Conservation (phyloP, 92 coral and sea anemone genomes). For the Pocillopora grandis region DNA sequence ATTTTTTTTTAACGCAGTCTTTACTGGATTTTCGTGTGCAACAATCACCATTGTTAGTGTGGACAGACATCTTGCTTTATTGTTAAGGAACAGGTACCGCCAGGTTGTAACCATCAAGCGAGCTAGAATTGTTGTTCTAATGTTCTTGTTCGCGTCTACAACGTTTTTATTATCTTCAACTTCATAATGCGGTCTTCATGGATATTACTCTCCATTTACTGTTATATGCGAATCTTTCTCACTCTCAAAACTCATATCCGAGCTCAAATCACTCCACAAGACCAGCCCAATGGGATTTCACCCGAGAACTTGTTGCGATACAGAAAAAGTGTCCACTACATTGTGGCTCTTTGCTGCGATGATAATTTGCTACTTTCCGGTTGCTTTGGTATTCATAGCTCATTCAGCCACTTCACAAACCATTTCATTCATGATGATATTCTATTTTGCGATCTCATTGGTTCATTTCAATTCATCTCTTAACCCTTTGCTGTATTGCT, state of each 20-base stretch:
- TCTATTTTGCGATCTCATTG: neutral
- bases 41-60: neutral
- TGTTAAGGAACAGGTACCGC: neutral
- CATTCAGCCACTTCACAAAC: neutral
- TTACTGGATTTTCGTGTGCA: neutral
- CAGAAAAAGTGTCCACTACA: neutral
- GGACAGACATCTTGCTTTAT: slow-evolving; percentile 8
- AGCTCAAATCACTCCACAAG: neutral
- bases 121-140: neutral
- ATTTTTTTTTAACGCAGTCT: neutral
- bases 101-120: slow-evolving; percentile 6
- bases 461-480: neutral
- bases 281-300: neutral
- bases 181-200: neutral
- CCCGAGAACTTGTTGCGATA: neutral
- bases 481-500: no score
- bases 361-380: neutral
- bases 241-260: neutral
- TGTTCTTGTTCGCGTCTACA: neutral
- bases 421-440: neutral
- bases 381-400: neutral
- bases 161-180: neutral
- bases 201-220: neutral
- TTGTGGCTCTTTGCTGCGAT: neutral
- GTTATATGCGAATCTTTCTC: neutral